Evolutionary conservation across 2,113 vertebrate genomes (phyloP).

Genomic region (Chloropsis cyanopogon): DNA sequence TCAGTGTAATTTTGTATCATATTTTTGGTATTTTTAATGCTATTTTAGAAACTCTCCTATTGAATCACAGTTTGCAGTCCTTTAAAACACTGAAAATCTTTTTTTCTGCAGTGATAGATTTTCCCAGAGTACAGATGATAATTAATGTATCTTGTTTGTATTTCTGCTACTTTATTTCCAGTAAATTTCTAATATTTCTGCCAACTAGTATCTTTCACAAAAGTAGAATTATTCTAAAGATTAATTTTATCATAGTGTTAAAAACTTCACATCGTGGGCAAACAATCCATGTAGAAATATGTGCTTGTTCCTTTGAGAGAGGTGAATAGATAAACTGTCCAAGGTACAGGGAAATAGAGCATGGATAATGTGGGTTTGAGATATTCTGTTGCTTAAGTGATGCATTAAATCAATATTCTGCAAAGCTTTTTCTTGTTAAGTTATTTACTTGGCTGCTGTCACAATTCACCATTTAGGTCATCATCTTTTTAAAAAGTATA

Average conservation of each 20-base stretch:
- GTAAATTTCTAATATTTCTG: not conserved
- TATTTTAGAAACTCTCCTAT: slow-evolving; percentile 36
- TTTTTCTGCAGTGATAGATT: not conserved
- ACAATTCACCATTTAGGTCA: slow-evolving; percentile 81
- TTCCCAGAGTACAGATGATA: not conserved
- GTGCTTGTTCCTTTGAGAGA: slow-evolving; percentile 72
- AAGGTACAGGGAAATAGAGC: slow-evolving; percentile 90
- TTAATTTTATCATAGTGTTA: slow-evolving; percentile 28
- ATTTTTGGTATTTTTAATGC: not conserved
- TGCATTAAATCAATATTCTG: slow-evolving; percentile 94
- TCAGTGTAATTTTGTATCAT: slow-evolving; percentile 20
- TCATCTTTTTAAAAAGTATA: slow-evolving; percentile 75
- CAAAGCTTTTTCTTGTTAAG: slow-evolving; percentile 88
- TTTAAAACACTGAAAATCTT: slow-evolving; percentile 12
- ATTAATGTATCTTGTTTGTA: not conserved
- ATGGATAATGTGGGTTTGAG: slow-evolving; percentile 84
- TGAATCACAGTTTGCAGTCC: slow-evolving; percentile 45
- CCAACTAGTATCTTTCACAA: not conserved
- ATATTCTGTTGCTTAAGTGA: slow-evolving; percentile 84
- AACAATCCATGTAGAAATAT: slow-evolving; percentile 72
- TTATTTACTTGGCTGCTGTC: slow-evolving; percentile 88
- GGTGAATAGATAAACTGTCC: slow-evolving; percentile 80
- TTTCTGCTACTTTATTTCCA: slow-evolving; percentile 30
- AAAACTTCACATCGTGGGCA: slow-evolving; percentile 47
- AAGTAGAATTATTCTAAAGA: slow-evolving; percentile 9